Evolutionary conservation across 30 jellyfish, hydroid and myxozoan genomes (phyloP).

Genomic region (Hydractinia echinata): DNA sequence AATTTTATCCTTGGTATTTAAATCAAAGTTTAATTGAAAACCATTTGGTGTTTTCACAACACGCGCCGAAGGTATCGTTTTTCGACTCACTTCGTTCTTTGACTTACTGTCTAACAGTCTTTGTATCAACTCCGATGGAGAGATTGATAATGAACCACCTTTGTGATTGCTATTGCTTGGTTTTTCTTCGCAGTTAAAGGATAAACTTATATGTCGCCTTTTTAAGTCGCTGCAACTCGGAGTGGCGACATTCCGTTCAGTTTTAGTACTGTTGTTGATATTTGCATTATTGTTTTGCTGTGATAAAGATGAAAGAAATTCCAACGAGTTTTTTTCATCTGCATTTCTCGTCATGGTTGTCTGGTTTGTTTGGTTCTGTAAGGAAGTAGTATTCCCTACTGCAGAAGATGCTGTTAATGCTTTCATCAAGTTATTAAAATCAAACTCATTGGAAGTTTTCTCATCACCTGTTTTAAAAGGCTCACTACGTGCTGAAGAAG

Average conservation of each 20-base stretch:
- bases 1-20: conserved; percentile 85
- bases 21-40: conserved; percentile 73
- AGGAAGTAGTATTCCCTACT: not conserved
- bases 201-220: conserved; percentile 5
- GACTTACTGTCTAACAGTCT: conserved; percentile 54
- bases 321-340: not conserved
- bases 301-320: not conserved
- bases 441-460: not conserved
- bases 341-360: not conserved
- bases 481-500: not conserved
- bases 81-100: conserved; percentile 48
- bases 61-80: conserved; percentile 81
- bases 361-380: not conserved
- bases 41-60: conserved; percentile 86
- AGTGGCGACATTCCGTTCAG: too few relatives aligned
- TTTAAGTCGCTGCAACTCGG: not conserved
- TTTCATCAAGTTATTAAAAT: conserved; percentile 3
- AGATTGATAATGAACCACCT: conserved; percentile 48
- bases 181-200: conserved; percentile 20
- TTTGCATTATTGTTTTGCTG: not conserved
- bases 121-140: conserved; percentile 77
- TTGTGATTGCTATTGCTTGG: conserved; percentile 4
- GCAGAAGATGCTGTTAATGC: not conserved
- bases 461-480: conserved; percentile 1
- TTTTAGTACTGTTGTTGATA: not conserved